Evolutionary conservation across 1,140 invertebrate species (phyloP), one percentile per base, ranked within the genome.

Genomic region (Drosophila erecta): DNA sequence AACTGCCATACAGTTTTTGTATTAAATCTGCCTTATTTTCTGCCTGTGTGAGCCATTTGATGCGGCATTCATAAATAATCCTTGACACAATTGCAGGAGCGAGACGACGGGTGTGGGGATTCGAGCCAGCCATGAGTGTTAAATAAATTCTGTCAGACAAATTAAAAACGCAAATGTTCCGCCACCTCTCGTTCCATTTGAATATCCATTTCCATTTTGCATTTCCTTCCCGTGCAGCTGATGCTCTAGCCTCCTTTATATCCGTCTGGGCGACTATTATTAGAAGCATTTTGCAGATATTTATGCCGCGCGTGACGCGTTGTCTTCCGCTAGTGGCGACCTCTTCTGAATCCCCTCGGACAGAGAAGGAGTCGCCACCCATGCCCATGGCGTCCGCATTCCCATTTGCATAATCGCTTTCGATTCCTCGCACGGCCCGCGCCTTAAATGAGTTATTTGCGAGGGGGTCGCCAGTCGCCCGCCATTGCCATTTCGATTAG

Each of bases 381-480:
- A 46, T 50, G 43, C 46, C 44, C 54, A 61, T 59, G 62, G 74
- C 73, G 73, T 70, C 15, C 65, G 60, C 47, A 12, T 58, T 51
- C 5, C 56, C 61, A 90, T 89, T 89, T 80, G 85, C 85, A 89
- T 89, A 89, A 89, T 90, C 84, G 79, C 85, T 89, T 89, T 90
- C 65, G 79, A 89, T 89, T 90, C 84, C 85, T 84, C 64, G 79
- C 84, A 89, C 84, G 84, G 73, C 60, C 54, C 49, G 72, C 59
- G 80, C 85, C 64, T 84, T 54, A 89, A 89, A 89, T 89, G 85
- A 89, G 84, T 89, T 89, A 89, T 90, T 89, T 70, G 79, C 66
- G 54, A 72, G 79, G 71, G 80, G 89, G 80, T 74, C 69, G 84
- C 84, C 35, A 37, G 10, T 30, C 27, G 27, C 35, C 35, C 12